Evolutionary conservation across 2,888 invertebrate genomes (phyloP).

Genomic region (Diplazon laetatorius): DNA sequence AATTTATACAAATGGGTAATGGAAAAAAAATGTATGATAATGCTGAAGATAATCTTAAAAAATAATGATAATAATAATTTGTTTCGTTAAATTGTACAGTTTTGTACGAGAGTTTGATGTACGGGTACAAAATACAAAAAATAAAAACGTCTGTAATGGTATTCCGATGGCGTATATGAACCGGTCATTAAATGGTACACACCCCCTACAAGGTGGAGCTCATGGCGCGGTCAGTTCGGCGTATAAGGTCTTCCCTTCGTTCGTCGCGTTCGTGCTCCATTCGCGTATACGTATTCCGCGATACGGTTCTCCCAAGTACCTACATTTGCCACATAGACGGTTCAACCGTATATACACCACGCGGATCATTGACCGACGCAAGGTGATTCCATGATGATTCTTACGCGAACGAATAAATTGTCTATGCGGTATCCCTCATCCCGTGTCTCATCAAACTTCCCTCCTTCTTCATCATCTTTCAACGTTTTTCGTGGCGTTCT

Average conservation of each 20-base stretch:
- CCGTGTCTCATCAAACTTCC: conserved; percentile 47
- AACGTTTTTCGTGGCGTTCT: conserved; percentile 20
- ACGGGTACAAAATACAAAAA: no score
- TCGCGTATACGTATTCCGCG: conserved; percentile 13
- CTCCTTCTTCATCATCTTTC: conserved; percentile 18
- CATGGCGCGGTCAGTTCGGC: conserved; percentile 70
- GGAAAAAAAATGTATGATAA: no score
- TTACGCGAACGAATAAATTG: conserved; percentile 75
- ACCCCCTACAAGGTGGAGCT: conserved; percentile 76
- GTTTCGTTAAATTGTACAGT: no score
- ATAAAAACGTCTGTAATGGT: no score
- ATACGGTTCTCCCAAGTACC: conserved; percentile 3
- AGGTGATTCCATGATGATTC: conserved; percentile 72
- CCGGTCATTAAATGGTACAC: conserved; percentile 73
- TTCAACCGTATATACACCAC: conserved; percentile 29
- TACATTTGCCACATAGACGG: background rate
- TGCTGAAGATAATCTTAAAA: no score
- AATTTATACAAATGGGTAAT: no score
- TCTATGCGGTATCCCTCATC: conserved; percentile 47
- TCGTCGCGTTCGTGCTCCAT: conserved; percentile 45
- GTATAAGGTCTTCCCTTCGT: conserved; percentile 70
- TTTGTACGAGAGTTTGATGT: no score
- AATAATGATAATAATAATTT: no score
- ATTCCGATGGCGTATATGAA: conserved; percentile 60
- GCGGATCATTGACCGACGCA: conserved; percentile 75